Percentiles rank a stretch among this genome's conserved stretches.
Conservation (phyloP, 2,797 vertebrate genomes). For the Fistularia tabacaria region DNA sequence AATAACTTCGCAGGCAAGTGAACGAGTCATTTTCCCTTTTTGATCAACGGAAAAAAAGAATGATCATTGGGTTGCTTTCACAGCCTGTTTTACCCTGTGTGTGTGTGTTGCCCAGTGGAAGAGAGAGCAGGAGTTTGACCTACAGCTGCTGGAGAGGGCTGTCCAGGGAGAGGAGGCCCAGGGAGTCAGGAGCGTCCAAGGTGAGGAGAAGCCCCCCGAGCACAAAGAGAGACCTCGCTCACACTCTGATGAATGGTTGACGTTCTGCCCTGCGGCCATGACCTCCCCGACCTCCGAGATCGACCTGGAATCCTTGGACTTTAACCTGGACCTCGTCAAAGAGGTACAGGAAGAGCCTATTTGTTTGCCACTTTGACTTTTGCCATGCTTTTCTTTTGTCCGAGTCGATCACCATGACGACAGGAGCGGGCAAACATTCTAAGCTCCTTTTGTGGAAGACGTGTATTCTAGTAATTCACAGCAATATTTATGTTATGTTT, state of each 20-base stretch:
- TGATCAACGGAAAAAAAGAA: constrained; percentile 4
- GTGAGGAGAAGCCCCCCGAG: constrained; percentile 82
- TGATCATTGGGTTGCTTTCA: too few species aligned
- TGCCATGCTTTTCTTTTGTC: background rate
- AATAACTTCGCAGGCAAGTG: constrained; percentile 17
- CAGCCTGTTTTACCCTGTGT: background rate
- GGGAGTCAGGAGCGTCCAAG: constrained; percentile 82
- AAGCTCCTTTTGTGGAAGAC: too few species aligned
- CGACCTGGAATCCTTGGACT: constrained; percentile 89
- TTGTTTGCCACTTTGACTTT: background rate
- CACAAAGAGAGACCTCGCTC: constrained; percentile 80
- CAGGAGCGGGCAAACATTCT: too few species aligned
- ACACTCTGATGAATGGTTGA: constrained; percentile 90
- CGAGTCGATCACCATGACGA: too few species aligned
- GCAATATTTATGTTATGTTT: too few species aligned
- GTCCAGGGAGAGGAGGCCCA: constrained; percentile 83
- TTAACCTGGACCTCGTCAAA: constrained; percentile 90
- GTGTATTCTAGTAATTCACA: too few species aligned
- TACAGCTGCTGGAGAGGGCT: constrained; percentile 92
- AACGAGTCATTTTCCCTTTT: constrained; percentile 20
- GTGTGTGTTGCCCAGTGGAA: constrained; percentile 84
- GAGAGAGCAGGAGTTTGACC: constrained; percentile 98
- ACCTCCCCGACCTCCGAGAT: constrained; percentile 75
- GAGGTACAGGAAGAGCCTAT: constrained; percentile 76
- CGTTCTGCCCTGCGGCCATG: constrained; percentile 69